Conservation (phyloP, 1,140 invertebrate species). For the Laodelphax striatellus region DNA sequence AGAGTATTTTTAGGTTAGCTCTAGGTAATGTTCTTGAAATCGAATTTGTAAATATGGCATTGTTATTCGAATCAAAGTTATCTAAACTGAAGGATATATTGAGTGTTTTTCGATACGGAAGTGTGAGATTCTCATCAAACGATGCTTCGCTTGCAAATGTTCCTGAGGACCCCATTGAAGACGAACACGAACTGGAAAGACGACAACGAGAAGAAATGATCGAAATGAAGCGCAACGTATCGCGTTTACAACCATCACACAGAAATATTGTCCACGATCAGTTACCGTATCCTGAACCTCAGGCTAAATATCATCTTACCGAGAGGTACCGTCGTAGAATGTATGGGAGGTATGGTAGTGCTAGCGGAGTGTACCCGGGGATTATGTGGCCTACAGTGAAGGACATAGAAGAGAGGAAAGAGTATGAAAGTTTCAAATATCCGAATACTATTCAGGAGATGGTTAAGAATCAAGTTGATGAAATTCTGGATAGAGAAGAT, state of each 20-base stretch:
- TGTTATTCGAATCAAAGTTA: too few species aligned
- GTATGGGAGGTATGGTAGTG: slow-evolving; percentile 44
- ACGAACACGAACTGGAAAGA: neutral
- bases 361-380: slow-evolving; percentile 29
- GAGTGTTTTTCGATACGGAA: neutral
- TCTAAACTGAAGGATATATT: too few species aligned
- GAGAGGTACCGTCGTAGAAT: slow-evolving; percentile 44
- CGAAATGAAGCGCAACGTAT: slow-evolving; percentile 43
- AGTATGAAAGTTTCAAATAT: slow-evolving; percentile 47
- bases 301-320: slow-evolving; percentile 36
- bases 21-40: too few species aligned
- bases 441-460: slow-evolving; percentile 47
- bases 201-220: slow-evolving; percentile 27
- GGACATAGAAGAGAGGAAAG: slow-evolving; percentile 41
- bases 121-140: too few species aligned
- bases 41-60: too few species aligned
- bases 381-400: slow-evolving; percentile 44
- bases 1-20: too few species aligned
- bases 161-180: neutral
- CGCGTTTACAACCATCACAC: slow-evolving; percentile 37
- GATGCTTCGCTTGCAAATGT: neutral
- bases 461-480: slow-evolving; percentile 35
- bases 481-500: slow-evolving; percentile 29
- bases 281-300: slow-evolving; percentile 36
- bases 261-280: slow-evolving; percentile 38